Evolutionary conservation across 2,797 vertebrate genomes (phyloP), one percentile per base, ranked within the genome.

Genomic region (Aplochiton taeniatus): DNA sequence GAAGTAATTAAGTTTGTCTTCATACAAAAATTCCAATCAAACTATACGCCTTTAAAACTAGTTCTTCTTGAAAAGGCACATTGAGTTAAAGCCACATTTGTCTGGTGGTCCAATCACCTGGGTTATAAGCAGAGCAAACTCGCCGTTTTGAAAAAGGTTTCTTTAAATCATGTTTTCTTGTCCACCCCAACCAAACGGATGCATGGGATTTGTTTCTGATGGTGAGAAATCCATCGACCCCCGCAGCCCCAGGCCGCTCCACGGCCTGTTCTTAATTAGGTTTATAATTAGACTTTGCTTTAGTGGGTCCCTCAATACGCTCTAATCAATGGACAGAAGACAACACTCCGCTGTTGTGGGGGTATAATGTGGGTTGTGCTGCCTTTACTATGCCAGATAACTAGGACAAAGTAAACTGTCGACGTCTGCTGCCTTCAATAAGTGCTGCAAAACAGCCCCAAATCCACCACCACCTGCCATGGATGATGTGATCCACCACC

Each of bases 251-350:
- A 56, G 86, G 90, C 80, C 69, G 75, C 79, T 83, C 58, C 73
- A 74, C 75, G 76, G 75, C 74, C 83, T 73, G 66, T 80, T 76
- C 79, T 85, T 91, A 89, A 92, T 92, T 89, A 91, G 87, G 85
- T 85, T 82, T 83, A 89, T 91, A 92, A 91, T 91, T 91, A 91
- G 88, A 89, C 86, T 84, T 86, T 87, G 81, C 83, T 87, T 88
- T 88, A 83, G 80, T 83, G 66, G 84, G 84, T 74, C 85, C 87
- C 83, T 87, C 80, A 65, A 73, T 77, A 64, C 84, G 78, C 70
- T 87, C 79, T 77, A 87, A 92, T 92, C 89, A 89, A 90, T 88
- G 77, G 70, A 68, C 87, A 85, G 75, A 81, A 87, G 80, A 87
- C 80, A 85, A 87, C 78, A 90, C 71, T 79, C 81, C 75, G 74